A percentile compares a stretch with the other conserved stretches of the same genome.
Conservation (phyloP, 2,113 vertebrate species). For the Lophura nycthemera region DNA sequence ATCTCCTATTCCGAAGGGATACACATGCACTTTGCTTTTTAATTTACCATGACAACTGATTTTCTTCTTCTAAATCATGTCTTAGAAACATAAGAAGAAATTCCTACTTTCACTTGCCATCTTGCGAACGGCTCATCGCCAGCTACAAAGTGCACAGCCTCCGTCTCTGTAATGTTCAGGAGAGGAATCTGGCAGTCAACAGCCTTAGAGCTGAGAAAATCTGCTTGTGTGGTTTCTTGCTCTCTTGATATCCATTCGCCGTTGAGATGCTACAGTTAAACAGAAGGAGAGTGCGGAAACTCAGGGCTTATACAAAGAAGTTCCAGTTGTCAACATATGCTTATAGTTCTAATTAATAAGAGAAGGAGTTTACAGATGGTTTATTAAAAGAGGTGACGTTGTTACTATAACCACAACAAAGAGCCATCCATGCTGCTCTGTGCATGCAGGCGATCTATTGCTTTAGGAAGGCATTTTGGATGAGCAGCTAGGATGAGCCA, state of each 20-base stretch:
- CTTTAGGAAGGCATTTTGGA: not conserved
- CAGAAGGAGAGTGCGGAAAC: not conserved
- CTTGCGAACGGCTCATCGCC: constrained; percentile 77
- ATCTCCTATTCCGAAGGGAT: constrained; percentile 16
- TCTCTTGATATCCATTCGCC: constrained; percentile 77
- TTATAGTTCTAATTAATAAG: not conserved
- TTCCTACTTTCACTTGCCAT: constrained; percentile 87
- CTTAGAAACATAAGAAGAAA: constrained; percentile 30
- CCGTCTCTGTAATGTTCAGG: constrained; percentile 67
- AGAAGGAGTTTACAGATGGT: not conserved
- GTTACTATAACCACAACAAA: not conserved
- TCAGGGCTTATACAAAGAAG: not conserved
- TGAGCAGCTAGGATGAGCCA: not conserved
- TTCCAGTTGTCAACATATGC: not conserved
- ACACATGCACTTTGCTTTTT: constrained; percentile 47
- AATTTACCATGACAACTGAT: constrained; percentile 34
- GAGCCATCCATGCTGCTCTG: not conserved
- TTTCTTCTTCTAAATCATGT: not conserved
- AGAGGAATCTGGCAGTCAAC: constrained; percentile 81
- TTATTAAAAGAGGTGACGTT: not conserved
- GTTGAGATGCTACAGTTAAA: constrained; percentile 70
- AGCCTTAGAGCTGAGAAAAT: constrained; percentile 82
- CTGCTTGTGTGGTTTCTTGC: constrained; percentile 77
- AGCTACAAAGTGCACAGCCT: constrained; percentile 75
- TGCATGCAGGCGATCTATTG: not conserved